Evolutionary conservation across 2,797 vertebrate genomes (phyloP).

Genomic region (Salarias fasciatus): DNA sequence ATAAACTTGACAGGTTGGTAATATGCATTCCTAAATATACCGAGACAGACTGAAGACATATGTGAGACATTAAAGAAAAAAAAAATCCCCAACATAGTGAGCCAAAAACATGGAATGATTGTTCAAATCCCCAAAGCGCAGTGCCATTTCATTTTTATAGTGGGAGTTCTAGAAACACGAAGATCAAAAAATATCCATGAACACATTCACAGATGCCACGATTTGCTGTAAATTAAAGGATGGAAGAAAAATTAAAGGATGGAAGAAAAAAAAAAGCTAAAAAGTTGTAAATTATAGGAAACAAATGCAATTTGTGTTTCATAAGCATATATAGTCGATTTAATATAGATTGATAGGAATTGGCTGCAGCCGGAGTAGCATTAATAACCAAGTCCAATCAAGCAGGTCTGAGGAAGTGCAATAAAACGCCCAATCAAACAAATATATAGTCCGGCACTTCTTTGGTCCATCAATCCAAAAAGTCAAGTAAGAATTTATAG

Average conservation of each 20-base stretch:
- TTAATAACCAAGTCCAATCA: slow-evolving; percentile 3
- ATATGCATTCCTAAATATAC: no score
- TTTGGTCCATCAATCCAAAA: slow-evolving; percentile 13
- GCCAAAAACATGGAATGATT: neutral
- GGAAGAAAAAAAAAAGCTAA: neutral
- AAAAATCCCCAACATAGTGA: neutral
- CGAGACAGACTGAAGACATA: no score
- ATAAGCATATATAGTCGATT: neutral
- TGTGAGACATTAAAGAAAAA: no score
- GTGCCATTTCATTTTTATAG: no score
- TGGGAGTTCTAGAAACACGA: no score
- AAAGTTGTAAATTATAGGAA: neutral
- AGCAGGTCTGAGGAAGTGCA: neutral
- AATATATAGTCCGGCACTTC: slow-evolving; percentile 1
- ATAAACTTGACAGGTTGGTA: neutral
- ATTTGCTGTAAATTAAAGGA: no score
- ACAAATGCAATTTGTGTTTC: neutral
- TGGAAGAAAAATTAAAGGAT: no score
- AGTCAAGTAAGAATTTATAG: slow-evolving; percentile 39
- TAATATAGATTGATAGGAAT: neutral
- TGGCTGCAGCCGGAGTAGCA: neutral
- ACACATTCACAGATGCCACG: no score
- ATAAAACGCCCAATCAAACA: slow-evolving; percentile 33
- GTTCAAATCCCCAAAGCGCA: no score
- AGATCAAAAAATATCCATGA: no score